A percentile compares a stretch with the other conserved stretches of the same genome.
These are phyloP conservation scores for Lepilemur ruficaudatus DNA, from an alignment of 2,797 vertebrate genomes.

Conservation along the genomic window DNA sequence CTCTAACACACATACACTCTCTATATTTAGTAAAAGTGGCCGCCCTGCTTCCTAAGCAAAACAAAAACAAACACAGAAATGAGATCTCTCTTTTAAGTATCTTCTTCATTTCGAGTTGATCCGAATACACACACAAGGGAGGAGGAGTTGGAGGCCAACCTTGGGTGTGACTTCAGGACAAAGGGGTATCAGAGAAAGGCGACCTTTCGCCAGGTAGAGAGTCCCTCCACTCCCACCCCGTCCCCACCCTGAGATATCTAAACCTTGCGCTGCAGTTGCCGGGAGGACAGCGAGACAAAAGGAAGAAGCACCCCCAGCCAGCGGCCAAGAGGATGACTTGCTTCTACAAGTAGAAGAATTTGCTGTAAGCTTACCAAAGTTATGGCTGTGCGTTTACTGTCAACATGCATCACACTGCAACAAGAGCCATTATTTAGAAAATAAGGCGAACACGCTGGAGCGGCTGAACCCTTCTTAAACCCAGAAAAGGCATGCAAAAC, in stretches of 20 bases:
- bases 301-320: background rate
- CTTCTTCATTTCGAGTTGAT: background rate
- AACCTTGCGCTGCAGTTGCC: background rate
- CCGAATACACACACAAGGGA: background rate
- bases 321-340: background rate
- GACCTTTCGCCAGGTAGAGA: background rate
- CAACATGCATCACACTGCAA: slow-evolving; percentile 72
- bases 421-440: slow-evolving; percentile 77
- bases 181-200: background rate
- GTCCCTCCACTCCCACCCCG: background rate
- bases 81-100: background rate
- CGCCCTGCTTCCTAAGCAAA: slow-evolving; percentile 40
- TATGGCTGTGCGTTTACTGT: slow-evolving; percentile 71
- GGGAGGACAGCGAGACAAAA: background rate
- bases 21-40: slow-evolving; percentile 12
- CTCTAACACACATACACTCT: background rate
- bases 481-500: slow-evolving; percentile 45
- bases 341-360: slow-evolving; percentile 75
- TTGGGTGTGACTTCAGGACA: background rate
- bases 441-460: slow-evolving; percentile 56
- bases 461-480: slow-evolving; percentile 70
- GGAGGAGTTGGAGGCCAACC: background rate
- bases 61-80: slow-evolving; percentile 1
- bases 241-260: background rate
- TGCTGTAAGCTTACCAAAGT: slow-evolving; percentile 75